Evolutionary conservation across 2,888 invertebrate genomes (phyloP).

Genomic region (Sepiola atlantica): DNA sequence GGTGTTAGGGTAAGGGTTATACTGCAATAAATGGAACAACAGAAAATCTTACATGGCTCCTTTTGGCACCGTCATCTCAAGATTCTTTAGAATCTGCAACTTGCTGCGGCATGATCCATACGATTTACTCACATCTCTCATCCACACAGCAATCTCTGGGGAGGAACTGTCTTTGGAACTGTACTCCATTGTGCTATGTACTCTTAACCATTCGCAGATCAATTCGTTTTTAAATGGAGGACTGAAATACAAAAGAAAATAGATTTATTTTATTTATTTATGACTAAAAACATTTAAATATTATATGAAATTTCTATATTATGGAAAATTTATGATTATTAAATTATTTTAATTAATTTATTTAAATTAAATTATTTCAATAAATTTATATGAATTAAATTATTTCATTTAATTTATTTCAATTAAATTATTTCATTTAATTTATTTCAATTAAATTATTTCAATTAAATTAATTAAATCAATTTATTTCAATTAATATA

Average conservation of each 20-base stretch:
- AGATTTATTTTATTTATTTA: not conserved
- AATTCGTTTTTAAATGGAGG: not conserved
- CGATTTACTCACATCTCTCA: conserved; percentile 83
- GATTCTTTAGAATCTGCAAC: conserved; percentile 89
- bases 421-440: no score
- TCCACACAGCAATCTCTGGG: conserved; percentile 56
- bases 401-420: no score
- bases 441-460: no score
- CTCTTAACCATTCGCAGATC: not conserved
- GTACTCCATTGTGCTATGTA: not conserved
- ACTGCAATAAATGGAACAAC: not conserved
- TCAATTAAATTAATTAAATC: no score
- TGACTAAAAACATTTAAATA: not conserved
- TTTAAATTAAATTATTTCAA: no score
- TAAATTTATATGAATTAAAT: no score
- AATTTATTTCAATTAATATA: no score
- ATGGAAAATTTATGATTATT: no score
- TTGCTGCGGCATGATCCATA: conserved; percentile 91
- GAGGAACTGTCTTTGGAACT: not conserved
- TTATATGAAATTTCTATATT: not conserved
- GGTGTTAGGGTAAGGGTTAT: no score
- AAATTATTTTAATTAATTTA: no score
- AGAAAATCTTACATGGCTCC: conserved; percentile 91
- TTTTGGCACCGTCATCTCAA: conserved; percentile 94
- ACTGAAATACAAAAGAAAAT: not conserved